Conservation (phyloP, 1,140 invertebrate species). For the Meloidogyne hapla region DNA sequence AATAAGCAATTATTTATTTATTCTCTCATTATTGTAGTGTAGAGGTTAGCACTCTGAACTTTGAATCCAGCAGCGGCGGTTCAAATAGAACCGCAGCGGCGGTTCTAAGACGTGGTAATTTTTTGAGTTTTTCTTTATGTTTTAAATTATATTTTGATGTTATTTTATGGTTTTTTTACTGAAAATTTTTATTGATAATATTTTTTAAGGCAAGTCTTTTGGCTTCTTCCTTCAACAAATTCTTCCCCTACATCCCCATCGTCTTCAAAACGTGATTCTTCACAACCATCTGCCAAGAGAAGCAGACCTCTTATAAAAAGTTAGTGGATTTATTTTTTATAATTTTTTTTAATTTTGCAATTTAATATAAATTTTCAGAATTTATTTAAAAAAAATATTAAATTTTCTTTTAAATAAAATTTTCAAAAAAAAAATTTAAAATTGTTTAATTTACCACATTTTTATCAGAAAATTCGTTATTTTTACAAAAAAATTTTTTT, state of each 20-base stretch:
- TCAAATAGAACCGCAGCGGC: conserved; percentile 38
- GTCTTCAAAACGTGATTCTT: not conserved
- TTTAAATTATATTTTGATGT: not conserved
- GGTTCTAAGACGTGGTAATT: conserved; percentile 20
- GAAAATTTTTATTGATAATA: not conserved
- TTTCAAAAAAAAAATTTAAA: too few relatives aligned
- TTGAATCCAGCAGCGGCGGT: conserved; percentile 31
- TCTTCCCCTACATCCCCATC: not conserved
- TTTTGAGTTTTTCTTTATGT: not conserved
- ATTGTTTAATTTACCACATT: too few relatives aligned
- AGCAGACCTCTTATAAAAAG: conserved; percentile 14
- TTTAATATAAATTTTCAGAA: too few relatives aligned
- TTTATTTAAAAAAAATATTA: too few relatives aligned
- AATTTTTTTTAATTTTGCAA: too few relatives aligned
- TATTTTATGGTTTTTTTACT: too few relatives aligned
- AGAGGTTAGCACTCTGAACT: conserved; percentile 30
- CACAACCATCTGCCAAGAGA: not conserved
- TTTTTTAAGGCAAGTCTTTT: conserved; percentile 26
- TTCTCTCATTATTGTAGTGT: conserved; percentile 11
- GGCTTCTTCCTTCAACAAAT: conserved; percentile 6
- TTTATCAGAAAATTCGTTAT: too few relatives aligned
- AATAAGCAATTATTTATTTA: not conserved
- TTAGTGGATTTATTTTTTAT: not conserved
- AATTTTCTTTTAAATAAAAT: too few relatives aligned
- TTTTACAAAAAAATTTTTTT: too few relatives aligned